phyloP scores from a whole-genome alignment of 2,797 vertebrate genomes.

The Bryconaethiops microstoma region DNA sequence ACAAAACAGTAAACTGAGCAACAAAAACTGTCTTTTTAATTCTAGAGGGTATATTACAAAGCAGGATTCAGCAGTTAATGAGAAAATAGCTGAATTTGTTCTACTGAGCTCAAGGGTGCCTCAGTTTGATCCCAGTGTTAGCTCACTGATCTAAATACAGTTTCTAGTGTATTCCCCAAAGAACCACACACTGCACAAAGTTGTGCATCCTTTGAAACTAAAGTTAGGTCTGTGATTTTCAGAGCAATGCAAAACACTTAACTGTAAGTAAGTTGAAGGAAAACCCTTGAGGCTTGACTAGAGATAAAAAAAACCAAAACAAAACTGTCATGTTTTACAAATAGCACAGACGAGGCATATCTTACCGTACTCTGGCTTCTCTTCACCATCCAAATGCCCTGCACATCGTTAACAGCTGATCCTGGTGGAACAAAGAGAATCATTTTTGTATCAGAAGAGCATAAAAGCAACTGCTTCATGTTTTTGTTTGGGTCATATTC shows the following conservation, averaged over 20 bases:
- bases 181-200: not conserved
- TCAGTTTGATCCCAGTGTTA: not conserved
- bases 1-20: not conserved
- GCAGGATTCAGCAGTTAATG: too few relatives aligned
- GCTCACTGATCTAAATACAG: not conserved
- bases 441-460: too few relatives aligned
- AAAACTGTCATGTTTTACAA: too few relatives aligned
- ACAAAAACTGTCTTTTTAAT: not conserved
- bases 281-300: not conserved
- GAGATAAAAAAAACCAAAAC: not conserved
- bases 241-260: not conserved
- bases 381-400: conserved; percentile 87
- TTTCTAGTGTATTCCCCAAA: not conserved
- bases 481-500: too few relatives aligned
- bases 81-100: not conserved
- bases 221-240: not conserved
- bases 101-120: not conserved
- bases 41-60: not conserved
- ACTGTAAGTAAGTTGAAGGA: not conserved
- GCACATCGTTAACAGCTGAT: conserved; percentile 63
- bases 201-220: not conserved
- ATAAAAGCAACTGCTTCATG: too few relatives aligned
- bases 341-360: not conserved
- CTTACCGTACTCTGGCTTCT: conserved; percentile 88
- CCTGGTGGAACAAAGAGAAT: conserved; percentile 61